Percentiles rank a stretch among this genome's conserved stretches.
phyloP scores from a whole-genome alignment of 1,140 invertebrate genomes.

The Nomia melanderi region DNA sequence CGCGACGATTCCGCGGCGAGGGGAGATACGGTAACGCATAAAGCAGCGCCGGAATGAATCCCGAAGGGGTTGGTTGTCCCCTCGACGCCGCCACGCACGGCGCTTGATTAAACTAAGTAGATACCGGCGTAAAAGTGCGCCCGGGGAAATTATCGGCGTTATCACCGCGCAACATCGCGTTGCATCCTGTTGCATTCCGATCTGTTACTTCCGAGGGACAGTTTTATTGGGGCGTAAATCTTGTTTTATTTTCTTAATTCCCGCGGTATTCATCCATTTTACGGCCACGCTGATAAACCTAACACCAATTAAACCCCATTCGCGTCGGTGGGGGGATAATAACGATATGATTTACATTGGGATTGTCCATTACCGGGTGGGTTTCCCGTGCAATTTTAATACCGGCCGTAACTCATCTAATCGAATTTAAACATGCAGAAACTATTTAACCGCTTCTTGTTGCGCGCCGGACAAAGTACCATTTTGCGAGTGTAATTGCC shows the following conservation, averaged over 20 bases:
- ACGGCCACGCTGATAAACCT: neutral
- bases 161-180: neutral
- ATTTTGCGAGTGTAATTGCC: neutral
- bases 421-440: neutral
- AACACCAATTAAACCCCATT: neutral
- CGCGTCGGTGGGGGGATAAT: neutral
- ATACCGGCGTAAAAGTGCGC: neutral
- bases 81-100: neutral
- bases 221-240: slow-evolving; percentile 13
- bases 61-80: neutral
- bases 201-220: neutral
- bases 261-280: neutral
- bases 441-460: neutral
- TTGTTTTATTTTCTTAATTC: neutral
- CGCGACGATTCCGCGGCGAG: neutral
- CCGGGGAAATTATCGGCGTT: neutral
- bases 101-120: slow-evolving; percentile 11
- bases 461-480: neutral
- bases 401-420: neutral
- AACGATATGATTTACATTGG: neutral
- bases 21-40: neutral
- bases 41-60: slow-evolving; percentile 1
- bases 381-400: neutral
- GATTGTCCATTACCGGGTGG: neutral
- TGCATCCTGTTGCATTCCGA: slow-evolving; percentile 14